Evolutionary conservation across 2,888 invertebrate genomes (phyloP), one percentile per base, ranked within the genome.

Genomic region (Diarsia mendica): DNA sequence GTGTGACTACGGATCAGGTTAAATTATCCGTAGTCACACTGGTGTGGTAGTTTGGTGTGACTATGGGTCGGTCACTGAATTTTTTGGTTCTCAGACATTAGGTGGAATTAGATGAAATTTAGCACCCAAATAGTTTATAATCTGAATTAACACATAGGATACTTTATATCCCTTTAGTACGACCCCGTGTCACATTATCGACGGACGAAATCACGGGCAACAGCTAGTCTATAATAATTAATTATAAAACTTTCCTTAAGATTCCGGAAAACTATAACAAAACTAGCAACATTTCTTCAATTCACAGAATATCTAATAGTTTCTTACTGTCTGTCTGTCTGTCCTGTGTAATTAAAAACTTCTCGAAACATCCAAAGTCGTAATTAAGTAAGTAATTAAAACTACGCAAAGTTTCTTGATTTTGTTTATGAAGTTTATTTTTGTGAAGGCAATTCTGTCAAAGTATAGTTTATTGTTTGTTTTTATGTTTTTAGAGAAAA

Each of bases 371-470:
- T 81, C 68, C 33, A 48, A 81, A 86, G 74, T 78, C 33, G 20
- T 82, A 82, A 85, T 87, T 80, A 85, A 71, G 8, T 23, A 28
- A 74, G 61, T 65, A 86, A 87, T 86, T 85, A 86, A 87, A 87
- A 85, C 73, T 73, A 79, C n/a, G 44, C 60, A 53, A 82, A 70
- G 60, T 75, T 84, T 58, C 67, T 67, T 72, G 55, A 48, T 60
- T 72, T 58, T 23, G 66, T 28, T 65, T 68, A 13, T 18, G 15
- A 28, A 84, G 55, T 70, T 48, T 58, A 70, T 69, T 79, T 68
- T 68, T 65, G 28, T n/a, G 64, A 72, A 61, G 23, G 23, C 49
- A 67, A 61, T 75, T 60, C 15, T 49, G 81, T 55, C 49, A 23
- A 39, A 46, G 20, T 55, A 9, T 18, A n/a, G 1, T 39, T 33